Conservation (phyloP, 2,888 invertebrate species). For the Melinopterus prodromus region DNA sequence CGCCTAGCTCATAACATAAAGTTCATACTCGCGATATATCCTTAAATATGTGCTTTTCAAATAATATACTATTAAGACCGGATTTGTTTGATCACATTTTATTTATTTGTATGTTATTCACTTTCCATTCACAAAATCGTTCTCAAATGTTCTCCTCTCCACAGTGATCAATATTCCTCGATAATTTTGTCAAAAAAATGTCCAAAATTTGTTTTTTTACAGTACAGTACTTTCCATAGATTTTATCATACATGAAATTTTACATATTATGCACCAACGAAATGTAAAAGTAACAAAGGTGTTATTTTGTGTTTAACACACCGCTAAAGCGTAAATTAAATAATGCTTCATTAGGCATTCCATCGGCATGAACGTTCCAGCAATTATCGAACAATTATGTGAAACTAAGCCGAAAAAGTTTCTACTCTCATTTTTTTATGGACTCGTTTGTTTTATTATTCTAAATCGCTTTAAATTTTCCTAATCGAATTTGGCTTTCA, state of each 20-base stretch:
- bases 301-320: neutral
- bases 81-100: no score
- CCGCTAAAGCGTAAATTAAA: neutral
- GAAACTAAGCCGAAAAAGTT: neutral
- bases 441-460: neutral
- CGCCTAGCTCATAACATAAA: no score
- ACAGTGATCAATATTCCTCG: no score
- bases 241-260: neutral
- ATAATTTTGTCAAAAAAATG: no score
- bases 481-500: neutral
- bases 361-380: conserved; percentile 4
- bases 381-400: conserved; percentile 4
- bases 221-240: neutral
- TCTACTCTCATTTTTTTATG: conserved; percentile 4
- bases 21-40: no score
- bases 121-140: no score
- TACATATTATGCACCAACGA: neutral
- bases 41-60: no score
- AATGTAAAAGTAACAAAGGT: neutral
- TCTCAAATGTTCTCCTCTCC: no score
- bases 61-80: no score
- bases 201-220: neutral
- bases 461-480: neutral
- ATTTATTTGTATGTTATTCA: no score
- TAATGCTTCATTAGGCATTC: neutral